These are phyloP conservation scores for Odontomachus brunneus DNA, from an alignment of 1,140 invertebrate genomes.

Conservation along the genomic window DNA sequence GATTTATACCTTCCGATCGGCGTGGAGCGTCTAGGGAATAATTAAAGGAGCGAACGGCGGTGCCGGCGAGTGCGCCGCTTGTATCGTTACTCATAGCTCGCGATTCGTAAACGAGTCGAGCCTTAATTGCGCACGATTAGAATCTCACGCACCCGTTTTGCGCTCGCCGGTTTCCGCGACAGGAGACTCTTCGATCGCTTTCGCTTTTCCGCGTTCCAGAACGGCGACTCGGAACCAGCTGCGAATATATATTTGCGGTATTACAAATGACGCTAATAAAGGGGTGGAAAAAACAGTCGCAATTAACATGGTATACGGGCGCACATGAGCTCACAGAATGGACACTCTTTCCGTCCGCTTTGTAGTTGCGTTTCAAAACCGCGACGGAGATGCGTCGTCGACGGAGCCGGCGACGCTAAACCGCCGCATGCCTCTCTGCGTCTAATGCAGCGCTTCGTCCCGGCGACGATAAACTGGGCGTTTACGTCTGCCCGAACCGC, in stretches of 20 bases:
- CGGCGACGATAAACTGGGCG: conserved; percentile 43
- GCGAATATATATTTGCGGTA: not conserved
- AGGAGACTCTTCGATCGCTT: conserved; percentile 17
- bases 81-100: conserved; percentile 54
- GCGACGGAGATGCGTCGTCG: not conserved
- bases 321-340: not conserved
- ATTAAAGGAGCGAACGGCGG: conserved; percentile 64
- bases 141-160: conserved; percentile 44
- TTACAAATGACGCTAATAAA: conserved; percentile 16
- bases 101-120: conserved; percentile 48
- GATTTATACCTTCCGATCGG: conserved; percentile 71
- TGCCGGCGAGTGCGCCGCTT: not conserved
- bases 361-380: conserved; percentile 28
- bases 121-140: conserved; percentile 55
- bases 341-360: not conserved
- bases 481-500: conserved; percentile 62
- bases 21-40: conserved; percentile 65
- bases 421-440: not conserved
- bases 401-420: not conserved
- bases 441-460: not conserved
- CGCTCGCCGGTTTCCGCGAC: conserved; percentile 39
- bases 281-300: conserved; percentile 30
- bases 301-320: not conserved
- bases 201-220: conserved; percentile 42
- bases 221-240: conserved; percentile 5